These are phyloP conservation scores for Isaurus tuberculatus DNA, from an alignment of 92 coral and sea anemone species.

Conservation along the genomic window DNA sequence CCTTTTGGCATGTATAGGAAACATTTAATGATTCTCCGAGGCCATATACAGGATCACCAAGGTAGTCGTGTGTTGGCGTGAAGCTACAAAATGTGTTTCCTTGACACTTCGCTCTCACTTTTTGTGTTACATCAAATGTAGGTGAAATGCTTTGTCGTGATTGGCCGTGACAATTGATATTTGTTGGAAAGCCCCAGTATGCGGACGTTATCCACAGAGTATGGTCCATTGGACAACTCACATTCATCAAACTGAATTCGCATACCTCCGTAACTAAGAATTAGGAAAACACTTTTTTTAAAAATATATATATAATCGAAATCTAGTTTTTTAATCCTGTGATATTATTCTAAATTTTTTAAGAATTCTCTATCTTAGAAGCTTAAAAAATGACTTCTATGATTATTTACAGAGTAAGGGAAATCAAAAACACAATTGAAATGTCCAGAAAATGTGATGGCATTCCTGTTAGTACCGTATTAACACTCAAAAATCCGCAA, in stretches of 20 bases:
- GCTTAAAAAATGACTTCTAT: no score
- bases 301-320: neutral
- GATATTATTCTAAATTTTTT: neutral
- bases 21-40: neutral
- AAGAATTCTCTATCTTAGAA: no score
- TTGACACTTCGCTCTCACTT: constrained; percentile 33
- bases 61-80: neutral
- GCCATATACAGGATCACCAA: constrained; percentile 2
- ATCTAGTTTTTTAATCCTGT: neutral
- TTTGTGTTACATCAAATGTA: constrained; percentile 2
- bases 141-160: neutral
- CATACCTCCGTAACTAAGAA: neutral
- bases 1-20: constrained; percentile 21
- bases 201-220: constrained; percentile 28
- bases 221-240: constrained; percentile 10
- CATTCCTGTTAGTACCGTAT: no score
- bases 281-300: neutral
- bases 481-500: no score
- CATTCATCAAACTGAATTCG: neutral
- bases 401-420: no score
- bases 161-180: neutral
- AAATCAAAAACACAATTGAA: no score
- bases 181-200: neutral
- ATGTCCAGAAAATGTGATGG: no score
- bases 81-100: constrained; percentile 13